These are phyloP conservation scores for Caradrina kadenii DNA, from an alignment of 2,888 invertebrate genomes.

Conservation along the genomic window DNA sequence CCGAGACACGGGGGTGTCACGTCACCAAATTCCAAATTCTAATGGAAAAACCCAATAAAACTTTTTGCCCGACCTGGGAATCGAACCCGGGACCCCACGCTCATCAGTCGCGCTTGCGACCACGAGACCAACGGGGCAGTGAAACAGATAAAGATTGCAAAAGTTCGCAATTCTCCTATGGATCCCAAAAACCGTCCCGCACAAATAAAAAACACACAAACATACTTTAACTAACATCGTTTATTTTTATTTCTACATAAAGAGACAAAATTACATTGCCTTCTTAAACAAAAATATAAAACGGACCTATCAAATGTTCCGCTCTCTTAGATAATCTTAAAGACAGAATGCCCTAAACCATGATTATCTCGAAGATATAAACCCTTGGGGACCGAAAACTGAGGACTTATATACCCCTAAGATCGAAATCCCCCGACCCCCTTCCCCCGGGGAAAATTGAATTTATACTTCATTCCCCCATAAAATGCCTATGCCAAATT, in stretches of 20 bases:
- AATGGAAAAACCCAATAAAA: too few relatives aligned
- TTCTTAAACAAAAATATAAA: conserved; percentile 63
- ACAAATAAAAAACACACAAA: conserved; percentile 64
- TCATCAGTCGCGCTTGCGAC: too few relatives aligned
- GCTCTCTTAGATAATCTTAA: conserved; percentile 59
- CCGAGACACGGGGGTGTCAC: too few relatives aligned
- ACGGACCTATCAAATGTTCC: conserved; percentile 53
- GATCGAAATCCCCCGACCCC: conserved; percentile 52
- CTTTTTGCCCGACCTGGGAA: too few relatives aligned
- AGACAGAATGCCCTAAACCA: conserved; percentile 68
- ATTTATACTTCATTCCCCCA: conserved; percentile 86
- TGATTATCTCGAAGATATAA: conserved; percentile 74
- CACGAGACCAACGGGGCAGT: too few relatives aligned
- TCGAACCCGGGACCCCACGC: too few relatives aligned
- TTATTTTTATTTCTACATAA: conserved; percentile 59
- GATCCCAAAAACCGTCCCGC: conserved; percentile 42
- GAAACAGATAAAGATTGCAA: neutral
- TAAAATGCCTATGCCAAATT: conserved; percentile 87
- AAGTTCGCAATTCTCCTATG: neutral
- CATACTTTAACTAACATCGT: conserved; percentile 50
- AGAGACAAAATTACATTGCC: conserved; percentile 51
- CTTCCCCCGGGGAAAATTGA: conserved; percentile 75
- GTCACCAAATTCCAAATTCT: too few relatives aligned
- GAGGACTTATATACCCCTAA: conserved; percentile 41
- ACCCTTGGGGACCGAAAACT: conserved; percentile 45